phyloP scores from a whole-genome alignment of 2,888 invertebrate species.

The Drosophila mimetica region DNA sequence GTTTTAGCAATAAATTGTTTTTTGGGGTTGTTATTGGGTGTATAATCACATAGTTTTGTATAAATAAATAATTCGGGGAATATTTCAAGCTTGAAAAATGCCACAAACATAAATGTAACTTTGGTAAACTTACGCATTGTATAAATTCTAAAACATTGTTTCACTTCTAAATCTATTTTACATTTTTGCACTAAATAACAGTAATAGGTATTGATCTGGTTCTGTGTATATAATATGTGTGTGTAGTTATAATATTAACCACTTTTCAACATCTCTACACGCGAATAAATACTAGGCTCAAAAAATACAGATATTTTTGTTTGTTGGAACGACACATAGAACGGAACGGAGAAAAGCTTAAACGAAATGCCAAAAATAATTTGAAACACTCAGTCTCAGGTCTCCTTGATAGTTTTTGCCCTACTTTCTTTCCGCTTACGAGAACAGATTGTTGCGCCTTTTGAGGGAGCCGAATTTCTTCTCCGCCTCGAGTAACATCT shows the following conservation, averaged over 20 bases:
- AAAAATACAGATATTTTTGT: constrained; percentile 65
- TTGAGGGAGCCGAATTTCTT: constrained; percentile 85
- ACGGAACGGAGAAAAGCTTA: constrained; percentile 36
- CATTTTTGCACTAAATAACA: constrained; percentile 71
- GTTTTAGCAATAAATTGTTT: constrained; percentile 45
- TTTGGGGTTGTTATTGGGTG: constrained; percentile 55
- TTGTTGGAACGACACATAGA: constrained; percentile 13
- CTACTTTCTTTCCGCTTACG: constrained; percentile 58
- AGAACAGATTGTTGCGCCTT: constrained; percentile 86
- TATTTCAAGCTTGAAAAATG: constrained; percentile 62
- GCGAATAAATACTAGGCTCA: constrained; percentile 61
- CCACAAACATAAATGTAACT: constrained; percentile 70
- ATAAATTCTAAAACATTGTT: constrained; percentile 73
- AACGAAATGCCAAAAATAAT: constrained; percentile 41
- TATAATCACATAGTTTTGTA: constrained; percentile 72
- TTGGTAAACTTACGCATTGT: constrained; percentile 73
- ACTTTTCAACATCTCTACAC: constrained; percentile 18
- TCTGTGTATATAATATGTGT: constrained; percentile 39
- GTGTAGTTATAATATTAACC: constrained; percentile 26
- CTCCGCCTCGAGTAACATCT: constrained; percentile 85
- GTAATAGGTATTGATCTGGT: constrained; percentile 39
- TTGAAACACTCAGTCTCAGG: constrained; percentile 53
- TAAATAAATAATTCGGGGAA: constrained; percentile 63
- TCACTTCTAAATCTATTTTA: constrained; percentile 48
- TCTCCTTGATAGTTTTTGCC: constrained; percentile 24